Evolutionary conservation across 2,888 invertebrate species (phyloP), one percentile per base, ranked within the genome.

Genomic region (Spicauda simplicius): DNA sequence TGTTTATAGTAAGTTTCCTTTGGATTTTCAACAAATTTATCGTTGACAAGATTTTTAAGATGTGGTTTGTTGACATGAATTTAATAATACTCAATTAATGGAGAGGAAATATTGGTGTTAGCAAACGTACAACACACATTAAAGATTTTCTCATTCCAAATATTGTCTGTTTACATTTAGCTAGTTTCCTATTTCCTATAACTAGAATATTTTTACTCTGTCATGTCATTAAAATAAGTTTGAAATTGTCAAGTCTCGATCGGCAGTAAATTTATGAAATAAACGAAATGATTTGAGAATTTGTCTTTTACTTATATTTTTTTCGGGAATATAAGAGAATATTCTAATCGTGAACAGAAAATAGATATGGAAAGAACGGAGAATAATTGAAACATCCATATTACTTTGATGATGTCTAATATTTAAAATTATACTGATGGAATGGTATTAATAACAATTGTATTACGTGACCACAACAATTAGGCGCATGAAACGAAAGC

Each of bases 1-100:
- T 70, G n/a, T 70, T 65, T 69, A 69, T 14, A 59, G 7, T 57
- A 66, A 64, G 11, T 57, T 19, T 8, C 14, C 72, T 85, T 90
- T 86, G 86, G 79, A 82, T 83, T 84, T 90, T 91, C 83, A 86
- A 92, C 80, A 84, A 76, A 81, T 80, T 86, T 91, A 91, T 91
- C 91, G 78, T 71, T 71, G 19, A 65, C 53, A 68, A 76, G 72
- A 61, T 69, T 72, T 74, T 65, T 73, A 73, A 73, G 71, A 68
- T 72, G 68, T 69, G 68, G 54, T 60, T 62, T 63, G 48, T 54
- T 62, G 54, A 68, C 59, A 50, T 66, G 37, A 37, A 45, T 37
- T 8, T 8, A 41, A 41, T 25, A 25, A 41, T 41, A 41, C 41
- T 41, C 41, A 41, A 33, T 33, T 33, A 33, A 25, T 5, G 25